Evolutionary conservation across 2,797 vertebrate genomes (phyloP), one percentile per base, ranked within the genome.

Genomic region (Karalla daura): DNA sequence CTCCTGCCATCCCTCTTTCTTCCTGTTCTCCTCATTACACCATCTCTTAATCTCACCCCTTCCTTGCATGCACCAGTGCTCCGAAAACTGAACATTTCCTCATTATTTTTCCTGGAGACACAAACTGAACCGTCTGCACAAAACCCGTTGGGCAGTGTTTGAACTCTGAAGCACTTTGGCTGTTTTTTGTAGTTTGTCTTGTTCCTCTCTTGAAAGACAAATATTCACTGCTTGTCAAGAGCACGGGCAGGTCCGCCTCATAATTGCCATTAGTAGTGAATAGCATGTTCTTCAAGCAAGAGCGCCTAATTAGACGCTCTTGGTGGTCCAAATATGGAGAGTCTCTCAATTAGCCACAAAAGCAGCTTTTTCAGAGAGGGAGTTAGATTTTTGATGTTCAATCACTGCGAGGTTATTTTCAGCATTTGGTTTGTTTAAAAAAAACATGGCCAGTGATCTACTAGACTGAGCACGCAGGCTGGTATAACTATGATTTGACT

Each of bases 21-120:
- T 85, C 84, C 84, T 81, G 81, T 76, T 83, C 85, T 81, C 66
- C 76, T 78, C 67, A 74, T 78, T 86, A 85, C 76, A 24, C 75
- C 73, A 80, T 76, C 40, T 82, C 83, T 80, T 88, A 86, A 88
- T 89, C 91, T 86, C 70, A 81, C 68, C 63, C 55, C 71, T 53
- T 58, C 69, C 71, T n/a, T 70, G 50, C 66, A 51, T 66, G 65
- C 70, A 74, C 58, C 63, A 27, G 7, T 70, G 65, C 59, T 67
- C 36, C 43, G 56, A 59, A 58, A 64, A 41, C 43, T 47, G 62
- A 64, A 72, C 39, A 41, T 68, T 53, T 71, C 67, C 54, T 74
- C 56, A 76, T 85, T 85, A 69, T 64, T 56, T 65, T 52, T 23
- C 58, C 68, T 67, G 67, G 28, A 72, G 39, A 41, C 56, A 30